A percentile compares a stretch with the other conserved stretches of the same genome.
phyloP scores from a whole-genome alignment of 2,888 invertebrate species.

The Chelonus formosanus region DNA sequence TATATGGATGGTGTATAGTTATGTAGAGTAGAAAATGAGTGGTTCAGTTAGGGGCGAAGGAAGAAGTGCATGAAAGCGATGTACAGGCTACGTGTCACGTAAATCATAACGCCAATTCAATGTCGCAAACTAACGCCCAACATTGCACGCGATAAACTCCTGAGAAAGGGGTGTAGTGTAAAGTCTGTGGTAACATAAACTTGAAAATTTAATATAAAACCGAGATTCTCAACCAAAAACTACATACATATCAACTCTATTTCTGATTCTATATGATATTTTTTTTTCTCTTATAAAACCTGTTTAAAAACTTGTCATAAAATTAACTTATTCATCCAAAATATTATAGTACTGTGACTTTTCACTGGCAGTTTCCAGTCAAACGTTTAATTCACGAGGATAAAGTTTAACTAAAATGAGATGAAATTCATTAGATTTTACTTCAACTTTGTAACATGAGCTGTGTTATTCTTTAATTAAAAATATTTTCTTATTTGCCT shows the following conservation, averaged over 20 bases:
- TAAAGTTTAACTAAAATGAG: conserved; percentile 9
- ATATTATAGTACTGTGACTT: not conserved
- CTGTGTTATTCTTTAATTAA: not conserved
- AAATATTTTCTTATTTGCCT: not conserved
- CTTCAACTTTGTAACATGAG: not conserved
- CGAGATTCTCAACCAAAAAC: conserved; percentile 24
- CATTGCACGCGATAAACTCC: conserved; percentile 30
- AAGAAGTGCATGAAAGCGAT: conserved; percentile 11
- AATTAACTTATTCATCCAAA: not conserved
- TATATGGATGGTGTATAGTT: not conserved
- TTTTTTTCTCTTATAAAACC: not conserved
- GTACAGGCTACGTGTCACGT: conserved; percentile 35
- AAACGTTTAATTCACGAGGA: conserved; percentile 7
- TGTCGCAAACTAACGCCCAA: conserved; percentile 35
- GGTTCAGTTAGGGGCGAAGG: not conserved
- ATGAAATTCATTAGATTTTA: too few species aligned
- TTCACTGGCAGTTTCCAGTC: not conserved
- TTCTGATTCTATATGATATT: not conserved
- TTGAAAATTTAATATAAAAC: conserved; percentile 34
- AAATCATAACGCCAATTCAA: conserved; percentile 42
- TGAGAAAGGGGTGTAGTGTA: conserved; percentile 14
- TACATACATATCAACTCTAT: not conserved
- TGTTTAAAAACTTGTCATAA: conserved; percentile 6
- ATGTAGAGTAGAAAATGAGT: conserved; percentile 15
- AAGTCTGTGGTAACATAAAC: conserved; percentile 21